Base-by-base conservation (phyloP, 2,113 vertebrate species). In the Podiceps cristatus region DNA sequence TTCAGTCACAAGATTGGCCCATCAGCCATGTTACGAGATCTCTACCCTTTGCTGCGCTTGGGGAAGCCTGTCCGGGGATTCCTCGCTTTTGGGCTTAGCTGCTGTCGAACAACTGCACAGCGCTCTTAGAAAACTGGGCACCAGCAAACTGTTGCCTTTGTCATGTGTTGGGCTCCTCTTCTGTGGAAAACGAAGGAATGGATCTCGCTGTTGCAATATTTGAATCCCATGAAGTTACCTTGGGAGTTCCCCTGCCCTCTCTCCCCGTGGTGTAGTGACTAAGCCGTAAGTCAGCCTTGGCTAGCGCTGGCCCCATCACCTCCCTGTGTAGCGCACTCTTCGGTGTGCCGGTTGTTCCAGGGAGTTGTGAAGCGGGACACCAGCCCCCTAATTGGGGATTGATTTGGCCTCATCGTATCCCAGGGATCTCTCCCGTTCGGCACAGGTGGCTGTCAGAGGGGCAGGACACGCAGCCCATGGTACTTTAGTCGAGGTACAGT, bases 371-470 rank as follows among this genome's bases (percentile, higher is more conserved):
- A 87, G 35, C 0, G 0, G 37, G 19, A 35, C 2, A 1, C 37
- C 71, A 14, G 0, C 24, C n/a, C 53, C 47, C 66, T 64, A 24
- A 15, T 24, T 60, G 31, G 40, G 47, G 31, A 45, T 52, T 4
- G 0, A 0, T 87, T 87, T 55, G 62, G 29, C 68, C 58, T 88
- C 8, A 0, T 50, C 1, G 0, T 35, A 20, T 63, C 42, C 6
- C 2, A 5, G 29, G 44, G 23, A 68, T 42, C 33, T 71, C 55
- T 75, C 33, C 74, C 52, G 4, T 64, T 60, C 18, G 47, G 31
- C 56, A 4, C 58, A 50, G 37, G 63, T 40, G 62, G 17, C 22
- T 79, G 49, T 62, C 62, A 72, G 75, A 47, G 47, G 12, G 31
- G 33, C 47, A 76, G 72, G 45, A 33, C n/a, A 67, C 16, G 4